Percentiles rank a stretch among this genome's conserved stretches.
Conservation (phyloP, 2,888 invertebrate genomes). For the Tillus elongatus region DNA sequence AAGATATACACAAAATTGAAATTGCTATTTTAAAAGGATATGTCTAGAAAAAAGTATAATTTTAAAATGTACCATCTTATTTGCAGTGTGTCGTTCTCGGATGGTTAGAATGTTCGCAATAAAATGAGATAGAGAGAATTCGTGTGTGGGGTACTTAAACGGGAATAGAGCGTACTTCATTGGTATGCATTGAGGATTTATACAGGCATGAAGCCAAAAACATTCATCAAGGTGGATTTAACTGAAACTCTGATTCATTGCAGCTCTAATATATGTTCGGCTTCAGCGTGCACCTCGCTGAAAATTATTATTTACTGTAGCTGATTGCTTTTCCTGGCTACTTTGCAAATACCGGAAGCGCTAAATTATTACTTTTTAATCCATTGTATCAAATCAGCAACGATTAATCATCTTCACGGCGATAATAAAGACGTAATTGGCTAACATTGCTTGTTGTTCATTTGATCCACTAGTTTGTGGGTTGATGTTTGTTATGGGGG, state of each 20-base stretch:
- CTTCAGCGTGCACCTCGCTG: constrained; percentile 38
- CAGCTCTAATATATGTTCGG: constrained; percentile 43
- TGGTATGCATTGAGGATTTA: constrained; percentile 46
- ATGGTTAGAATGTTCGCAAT: no score
- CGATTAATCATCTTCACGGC: no score
- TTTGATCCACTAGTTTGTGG: no score
- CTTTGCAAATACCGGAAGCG: constrained; percentile 26
- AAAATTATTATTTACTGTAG: constrained; percentile 40
- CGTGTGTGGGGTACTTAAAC: constrained; percentile 33
- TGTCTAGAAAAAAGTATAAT: no score
- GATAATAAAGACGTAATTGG: no score
- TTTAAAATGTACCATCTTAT: no score
- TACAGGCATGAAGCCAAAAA: constrained; percentile 46
- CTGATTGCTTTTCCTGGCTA: constrained; percentile 35
- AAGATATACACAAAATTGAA: no score
- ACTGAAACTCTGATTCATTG: constrained; percentile 46
- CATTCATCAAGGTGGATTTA: constrained; percentile 47
- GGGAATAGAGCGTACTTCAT: constrained; percentile 42
- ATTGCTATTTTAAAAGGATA: no score
- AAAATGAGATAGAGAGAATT: constrained; percentile 29
- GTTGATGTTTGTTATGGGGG: no score
- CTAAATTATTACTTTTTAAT: constrained; percentile 22
- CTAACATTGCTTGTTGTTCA: no score
- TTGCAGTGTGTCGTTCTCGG: no score
- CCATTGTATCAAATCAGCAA: no score